Evolutionary conservation across 2,113 vertebrate genomes (phyloP).

Genomic region (Bufo bufo): DNA sequence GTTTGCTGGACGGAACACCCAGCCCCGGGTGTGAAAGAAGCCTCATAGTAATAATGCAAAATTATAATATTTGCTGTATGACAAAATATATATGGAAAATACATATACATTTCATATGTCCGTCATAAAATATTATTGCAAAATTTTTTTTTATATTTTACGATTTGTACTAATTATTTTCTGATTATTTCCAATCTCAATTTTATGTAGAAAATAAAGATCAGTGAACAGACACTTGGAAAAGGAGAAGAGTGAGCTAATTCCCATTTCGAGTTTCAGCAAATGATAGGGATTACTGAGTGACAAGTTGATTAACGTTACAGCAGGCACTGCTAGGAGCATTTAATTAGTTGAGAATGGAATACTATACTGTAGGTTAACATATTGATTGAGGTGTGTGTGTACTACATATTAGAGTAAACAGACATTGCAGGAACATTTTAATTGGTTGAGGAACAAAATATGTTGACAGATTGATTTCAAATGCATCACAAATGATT

Average conservation of each 20-base stretch:
- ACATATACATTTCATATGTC: too few species aligned
- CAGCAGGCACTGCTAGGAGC: conserved; percentile 41
- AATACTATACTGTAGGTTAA: conserved; percentile 44
- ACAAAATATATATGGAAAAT: neutral
- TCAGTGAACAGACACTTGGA: neutral
- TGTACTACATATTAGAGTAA: conserved; percentile 45
- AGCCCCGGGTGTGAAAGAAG: too few species aligned
- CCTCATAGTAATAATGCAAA: neutral
- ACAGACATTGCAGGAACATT: conserved; percentile 33
- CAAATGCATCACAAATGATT: conserved; percentile 23
- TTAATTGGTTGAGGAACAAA: conserved; percentile 41
- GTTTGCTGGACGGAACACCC: too few species aligned
- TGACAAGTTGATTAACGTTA: conserved; percentile 48
- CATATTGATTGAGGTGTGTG: conserved; percentile 45
- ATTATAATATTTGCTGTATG: neutral
- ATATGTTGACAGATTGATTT: conserved; percentile 45
- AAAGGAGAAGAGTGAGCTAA: neutral
- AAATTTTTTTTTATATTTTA: neutral
- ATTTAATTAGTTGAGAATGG: conserved; percentile 45
- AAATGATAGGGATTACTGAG: conserved; percentile 36
- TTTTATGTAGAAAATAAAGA: neutral
- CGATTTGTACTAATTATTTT: neutral
- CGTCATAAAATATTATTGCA: neutral
- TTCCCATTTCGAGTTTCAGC: conserved; percentile 18
- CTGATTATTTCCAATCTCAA: neutral